Evolutionary conservation across 2,113 vertebrate genomes (phyloP), one percentile per base, ranked within the genome.

Genomic region (Phrynocephalus versicolor): DNA sequence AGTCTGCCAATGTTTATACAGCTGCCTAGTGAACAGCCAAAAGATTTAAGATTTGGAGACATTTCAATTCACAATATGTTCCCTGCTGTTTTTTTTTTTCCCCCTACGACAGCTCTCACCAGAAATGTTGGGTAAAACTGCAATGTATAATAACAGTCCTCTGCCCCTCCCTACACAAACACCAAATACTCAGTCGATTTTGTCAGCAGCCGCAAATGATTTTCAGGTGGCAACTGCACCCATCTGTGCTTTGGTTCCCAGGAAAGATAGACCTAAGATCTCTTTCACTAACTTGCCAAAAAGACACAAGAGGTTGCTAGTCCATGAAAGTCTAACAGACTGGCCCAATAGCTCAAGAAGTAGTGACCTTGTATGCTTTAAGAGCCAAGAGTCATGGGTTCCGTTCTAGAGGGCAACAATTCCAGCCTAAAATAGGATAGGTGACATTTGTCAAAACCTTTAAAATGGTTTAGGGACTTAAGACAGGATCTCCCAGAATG

Each of bases 371-470:
- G n/a, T 37, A 25, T 55, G 12, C 74, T 62, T 35, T 35, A 13
- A 75, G 82, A 75, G n/a, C 81, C 51, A 72, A 82, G 58, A 15
- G 39, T 75, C 82, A 83, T 30, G 2, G 27, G 30, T 64, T 83
- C 82, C 51, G 5, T 55, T 69, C 39, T 67, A 30, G 41, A 30
- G 51, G 64, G 9, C 27, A 30, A 81, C 64, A 51, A 25, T 18
- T 9, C 39, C 12, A 35, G 1, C 60, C 58, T 35, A 75, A 51
- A 35, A 51, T 27, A 35, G 58, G 27, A 27, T 37, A 65, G 72
- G 58, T 83, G 82, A 75, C 82, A 83, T 83, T 65, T 83, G 71
- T 75, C 72, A 65, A 83, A 75, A 37, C 30, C 75, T 75, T 83
- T 35, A 65, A 51, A 45, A 23, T 3, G 30, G 37, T 45, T 41